Conservation (phyloP, 2,113 vertebrate genomes). For the Crocuta crocuta region DNA sequence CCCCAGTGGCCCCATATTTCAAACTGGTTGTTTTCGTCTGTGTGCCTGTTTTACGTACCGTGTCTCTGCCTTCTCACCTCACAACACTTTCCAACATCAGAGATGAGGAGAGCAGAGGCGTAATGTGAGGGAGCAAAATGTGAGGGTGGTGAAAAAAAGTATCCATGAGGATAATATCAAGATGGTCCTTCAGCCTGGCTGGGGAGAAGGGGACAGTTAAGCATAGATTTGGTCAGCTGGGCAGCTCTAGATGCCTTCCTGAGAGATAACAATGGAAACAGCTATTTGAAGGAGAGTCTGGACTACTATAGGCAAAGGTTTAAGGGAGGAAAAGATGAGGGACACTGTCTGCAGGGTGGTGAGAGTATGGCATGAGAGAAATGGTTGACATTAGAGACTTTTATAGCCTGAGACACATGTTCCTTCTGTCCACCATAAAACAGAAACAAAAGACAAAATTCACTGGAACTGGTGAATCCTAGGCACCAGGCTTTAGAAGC, state of each 20-base stretch:
- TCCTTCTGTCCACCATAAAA: background rate
- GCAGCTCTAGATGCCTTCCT: background rate
- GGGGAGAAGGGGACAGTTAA: background rate
- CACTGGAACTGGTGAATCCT: background rate
- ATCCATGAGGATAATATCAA: background rate
- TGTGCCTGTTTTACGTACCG: background rate
- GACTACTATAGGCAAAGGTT: background rate
- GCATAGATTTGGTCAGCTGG: background rate
- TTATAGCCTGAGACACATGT: background rate
- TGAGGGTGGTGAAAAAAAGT: background rate
- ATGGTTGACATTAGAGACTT: background rate
- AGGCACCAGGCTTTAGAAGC: background rate
- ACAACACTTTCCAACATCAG: background rate
- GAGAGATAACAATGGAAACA: background rate
- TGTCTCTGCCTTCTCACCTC: background rate
- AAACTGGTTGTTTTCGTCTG: background rate
- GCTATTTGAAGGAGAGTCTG: too few species aligned
- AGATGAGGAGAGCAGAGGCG: background rate
- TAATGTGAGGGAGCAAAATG: background rate
- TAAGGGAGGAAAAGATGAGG: background rate
- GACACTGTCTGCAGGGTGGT: accelerated
- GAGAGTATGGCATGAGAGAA: background rate
- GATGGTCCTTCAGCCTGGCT: background rate
- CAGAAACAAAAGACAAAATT: background rate
- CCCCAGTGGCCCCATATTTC: background rate